These are phyloP conservation scores for Polyodon spathula DNA, from an alignment of 2,113 vertebrate species.

Conservation along the genomic window DNA sequence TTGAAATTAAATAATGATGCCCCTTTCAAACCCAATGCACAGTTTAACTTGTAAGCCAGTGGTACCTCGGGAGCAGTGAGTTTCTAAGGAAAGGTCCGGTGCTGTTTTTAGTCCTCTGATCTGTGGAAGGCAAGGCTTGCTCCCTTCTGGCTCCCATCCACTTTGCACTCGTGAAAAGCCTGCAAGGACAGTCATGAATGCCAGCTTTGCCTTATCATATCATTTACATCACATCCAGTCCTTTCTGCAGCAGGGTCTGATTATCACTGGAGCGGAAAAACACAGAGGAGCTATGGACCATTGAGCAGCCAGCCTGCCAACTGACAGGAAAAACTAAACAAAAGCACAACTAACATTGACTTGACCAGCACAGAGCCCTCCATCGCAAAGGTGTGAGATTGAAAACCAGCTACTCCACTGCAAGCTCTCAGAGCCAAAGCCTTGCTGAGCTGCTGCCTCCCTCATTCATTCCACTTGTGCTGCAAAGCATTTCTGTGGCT, in stretches of 20 bases:
- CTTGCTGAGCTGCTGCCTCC: no score
- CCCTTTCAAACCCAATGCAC: no score
- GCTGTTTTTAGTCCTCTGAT: neutral
- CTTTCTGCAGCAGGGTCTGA: conserved; percentile 34
- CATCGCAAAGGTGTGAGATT: no score
- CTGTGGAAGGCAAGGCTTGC: conserved; percentile 2
- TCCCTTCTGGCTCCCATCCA: conserved; percentile 3
- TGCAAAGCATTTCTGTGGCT: no score
- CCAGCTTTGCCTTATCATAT: conserved; percentile 53
- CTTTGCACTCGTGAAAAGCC: conserved; percentile 5
- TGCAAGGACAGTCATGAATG: conserved; percentile 30
- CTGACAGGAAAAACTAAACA: conserved; percentile 26
- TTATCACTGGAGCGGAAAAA: conserved; percentile 52
- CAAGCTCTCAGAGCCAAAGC: no score
- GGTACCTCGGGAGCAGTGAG: no score
- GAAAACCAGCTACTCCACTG: no score
- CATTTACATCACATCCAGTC: conserved; percentile 55
- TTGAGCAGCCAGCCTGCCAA: conserved; percentile 53
- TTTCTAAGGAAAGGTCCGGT: neutral
- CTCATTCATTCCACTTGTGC: no score
- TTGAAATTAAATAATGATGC: no score
- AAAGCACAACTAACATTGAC: no score
- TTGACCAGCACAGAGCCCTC: no score
- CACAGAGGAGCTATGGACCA: conserved; percentile 49
- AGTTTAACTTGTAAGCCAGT: no score